Conservation (phyloP, 2,888 invertebrate species). For the Leucoptera coffeella region DNA sequence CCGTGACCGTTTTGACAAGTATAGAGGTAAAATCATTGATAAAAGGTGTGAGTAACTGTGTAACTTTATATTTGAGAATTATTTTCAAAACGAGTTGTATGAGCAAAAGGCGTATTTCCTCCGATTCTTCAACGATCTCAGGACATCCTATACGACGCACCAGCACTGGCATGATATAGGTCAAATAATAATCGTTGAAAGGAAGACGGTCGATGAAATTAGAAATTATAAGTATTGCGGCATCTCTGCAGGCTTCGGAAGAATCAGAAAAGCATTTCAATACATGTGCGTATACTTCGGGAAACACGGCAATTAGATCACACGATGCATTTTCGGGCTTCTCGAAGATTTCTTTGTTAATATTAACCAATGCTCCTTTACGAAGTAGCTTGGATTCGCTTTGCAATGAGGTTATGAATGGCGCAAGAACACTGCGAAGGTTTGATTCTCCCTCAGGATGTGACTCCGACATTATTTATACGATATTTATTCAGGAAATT, state of each 20-base stretch:
- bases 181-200: constrained; percentile 64
- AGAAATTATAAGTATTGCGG: constrained; percentile 46
- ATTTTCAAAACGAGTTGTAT: constrained; percentile 61
- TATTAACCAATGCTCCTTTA: constrained; percentile 48
- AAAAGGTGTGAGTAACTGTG: constrained; percentile 57
- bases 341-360: constrained; percentile 42
- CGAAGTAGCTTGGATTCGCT: constrained; percentile 55
- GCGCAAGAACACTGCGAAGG: constrained; percentile 27
- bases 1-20: constrained; percentile 63
- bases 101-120: constrained; percentile 74
- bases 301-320: constrained; percentile 24
- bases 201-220: constrained; percentile 54
- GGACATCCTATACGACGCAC: constrained; percentile 71
- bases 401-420: constrained; percentile 35
- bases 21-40: constrained; percentile 72
- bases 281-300: constrained; percentile 31
- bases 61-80: constrained; percentile 56
- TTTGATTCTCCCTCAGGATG: no score
- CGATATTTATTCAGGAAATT: no score
- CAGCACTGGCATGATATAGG: constrained; percentile 69
- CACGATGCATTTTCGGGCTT: constrained; percentile 23
- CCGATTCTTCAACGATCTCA: constrained; percentile 62
- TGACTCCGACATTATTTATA: no score
- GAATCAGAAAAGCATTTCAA: constrained; percentile 45
- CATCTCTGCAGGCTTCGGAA: constrained; percentile 59